Evolutionary conservation across 2,113 vertebrate species (phyloP), one percentile per base, ranked within the genome.

Genomic region (Stigmatopora argus): DNA sequence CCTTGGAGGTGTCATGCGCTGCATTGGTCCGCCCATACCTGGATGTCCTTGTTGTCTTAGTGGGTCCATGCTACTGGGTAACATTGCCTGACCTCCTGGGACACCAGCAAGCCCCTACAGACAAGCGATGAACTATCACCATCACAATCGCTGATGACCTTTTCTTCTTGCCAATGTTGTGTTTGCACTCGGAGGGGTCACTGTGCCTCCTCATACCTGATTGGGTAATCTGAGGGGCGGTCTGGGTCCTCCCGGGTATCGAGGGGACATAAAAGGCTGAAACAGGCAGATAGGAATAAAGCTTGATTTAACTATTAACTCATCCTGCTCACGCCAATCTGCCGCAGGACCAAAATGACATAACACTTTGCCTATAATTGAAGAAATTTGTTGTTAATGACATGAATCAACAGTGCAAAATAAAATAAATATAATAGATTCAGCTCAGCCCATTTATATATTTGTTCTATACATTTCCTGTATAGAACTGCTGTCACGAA

Each of bases 181-280:
- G 15, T 69, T 35, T 61, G 35, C 53, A 46, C 46, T 70, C 70
- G 14, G 12, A 62, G 61, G 73, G 59, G 64, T 73, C 51, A 65
- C 53, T 44, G 34, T 69, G 61, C 52, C 44, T 65, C 52, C 44
- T 65, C 78, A 51, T 91, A 97, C 97, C 95, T 99, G 97, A 80
- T 94, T 96, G 56, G 97, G 96, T 95, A 99, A 96, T 92, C 96
- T 93, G 88, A 97, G 83, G 59, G 95, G 93, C 71, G 93, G 94
- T 90, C 97, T 91, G 73, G 97, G 96, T 81, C 95, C 96, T 86
- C 96, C 97, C n/a, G 97, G 95, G 87, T 98, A 98, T 64, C 97
- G 94, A 75, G 97, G 95, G 71, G 97, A 99, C 96, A 99, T 98
- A 87, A 99, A 99, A 82, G 96, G 94, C 96, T 98, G 82, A 21